Base-by-base conservation (phyloP, 92 coral and sea anemone species). In the Phenganax marumi region DNA sequence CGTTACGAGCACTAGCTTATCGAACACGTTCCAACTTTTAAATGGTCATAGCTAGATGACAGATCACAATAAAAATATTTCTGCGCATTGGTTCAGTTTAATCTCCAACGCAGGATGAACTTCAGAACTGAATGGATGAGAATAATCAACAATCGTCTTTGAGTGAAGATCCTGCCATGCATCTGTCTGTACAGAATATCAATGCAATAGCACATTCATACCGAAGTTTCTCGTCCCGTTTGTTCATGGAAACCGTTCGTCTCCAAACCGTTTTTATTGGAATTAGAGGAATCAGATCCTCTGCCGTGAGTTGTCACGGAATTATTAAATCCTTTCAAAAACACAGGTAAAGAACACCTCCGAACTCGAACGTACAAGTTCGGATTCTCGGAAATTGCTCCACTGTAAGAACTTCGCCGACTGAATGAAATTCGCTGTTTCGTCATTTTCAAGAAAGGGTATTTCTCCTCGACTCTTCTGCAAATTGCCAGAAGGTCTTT, bases 401-500 rank as follows among this genome's bases (percentile, higher is more conserved):
- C 83, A 56, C 83, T 78, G 73, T 78, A 78, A 10, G 83, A 78
- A 50, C 83, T 78, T 10, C 83, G 83, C 17, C 83, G 83, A 23
- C 83, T 78, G 73, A 78, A 78, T 14, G 83, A 78, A 17, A 46
- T 46, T 68, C 68, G 65, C 2, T 78, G 71, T 26, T 50, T 78
- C 2, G 72, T 62, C 2, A 78, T 49, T 62, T 78, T 78, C 47
- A 78, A 61, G 26, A 78, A 78, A 8, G 83, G 83, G 14, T 78
- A 78, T 24, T 82, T 86, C 22, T 90, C 91, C 73, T 95, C 91
- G 3, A 91, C 98, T 52, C 92, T 82, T 51, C 91, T 82, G 76
- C 93, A 95, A 12, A 95, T 83, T 50, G 86, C 72, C 50, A 89
- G 43, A 47, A 97, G 90, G 88, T 95, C 98, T 66, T 89, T 90